Base-by-base conservation (phyloP, 2,888 invertebrate species). In the Fragum sueziense region DNA sequence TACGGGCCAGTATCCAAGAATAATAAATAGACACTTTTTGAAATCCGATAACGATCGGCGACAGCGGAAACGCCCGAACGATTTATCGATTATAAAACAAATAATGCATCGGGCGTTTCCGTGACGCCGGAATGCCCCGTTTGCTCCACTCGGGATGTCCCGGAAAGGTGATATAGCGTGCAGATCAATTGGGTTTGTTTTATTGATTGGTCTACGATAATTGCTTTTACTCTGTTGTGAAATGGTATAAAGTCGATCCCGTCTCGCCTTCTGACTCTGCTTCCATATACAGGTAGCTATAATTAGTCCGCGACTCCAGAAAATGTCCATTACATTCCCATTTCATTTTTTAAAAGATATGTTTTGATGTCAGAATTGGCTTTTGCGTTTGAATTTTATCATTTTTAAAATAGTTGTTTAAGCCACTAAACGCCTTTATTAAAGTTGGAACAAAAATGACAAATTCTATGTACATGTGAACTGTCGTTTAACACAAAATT, bases 191-290 rank as follows among this genome's bases (percentile, higher is more conserved):
- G 14, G 27, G 57, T 25, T 25, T 25, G 57, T 7, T 29, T 2
- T 57, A 57, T 57, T 57, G 57, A 57, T 57, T 27, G 57, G 25
- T 57, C 57, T 17, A 29, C 27, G 57, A 6, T 27, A 57, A 57
- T 57, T 20, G 57, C 22, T 57, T 57, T 57, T 29, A 57, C 29
- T 57, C 57, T 29, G 57, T 57, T 57, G 57, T 57, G 57, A 57
- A 57, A 57, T 22, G 29, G 27, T 57, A 29, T 57, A 57, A 57
- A 57, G 57, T 57, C 57, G 57, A 57, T 57, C 47, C 47, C 20
- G 17, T 47, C 57, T 57, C 9, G 57, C 29, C 25, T 29, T 29
- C 22, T 57, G 7, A 47, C n/a, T 47, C 47, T n/a, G 47, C n/a
- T 47, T n/a, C 47, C 47, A n/a, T n/a, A 47, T 27, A 57, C 57